Percentiles rank a stretch among this genome's conserved stretches.
These are phyloP conservation scores for Calameuta filiformis DNA, from an alignment of 2,888 invertebrate species.

Conservation along the genomic window DNA sequence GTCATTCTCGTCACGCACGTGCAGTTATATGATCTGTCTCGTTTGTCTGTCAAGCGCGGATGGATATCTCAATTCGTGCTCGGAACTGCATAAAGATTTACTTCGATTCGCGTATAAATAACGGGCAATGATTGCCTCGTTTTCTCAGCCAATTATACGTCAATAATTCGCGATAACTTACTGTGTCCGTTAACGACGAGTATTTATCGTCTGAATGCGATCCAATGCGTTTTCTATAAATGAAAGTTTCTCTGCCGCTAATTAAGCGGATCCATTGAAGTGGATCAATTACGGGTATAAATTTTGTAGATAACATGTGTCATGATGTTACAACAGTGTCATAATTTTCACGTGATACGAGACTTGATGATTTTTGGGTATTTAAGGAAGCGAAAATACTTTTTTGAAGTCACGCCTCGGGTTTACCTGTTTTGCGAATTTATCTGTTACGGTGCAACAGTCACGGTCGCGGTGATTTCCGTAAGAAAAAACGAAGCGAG, in stretches of 20 bases:
- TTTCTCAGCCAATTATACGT: neutral
- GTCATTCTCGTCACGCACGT: slow-evolving; percentile 1
- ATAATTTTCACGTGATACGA: neutral
- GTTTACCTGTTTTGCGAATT: neutral
- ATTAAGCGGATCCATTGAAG: neutral
- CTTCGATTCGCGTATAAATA: neutral
- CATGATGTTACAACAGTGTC: neutral
- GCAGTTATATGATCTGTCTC: neutral
- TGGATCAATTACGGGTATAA: neutral
- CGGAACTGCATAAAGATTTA: neutral
- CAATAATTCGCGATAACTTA: neutral
- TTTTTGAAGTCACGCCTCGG: neutral
- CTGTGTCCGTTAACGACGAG: neutral
- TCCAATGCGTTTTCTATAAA: neutral
- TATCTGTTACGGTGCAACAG: neutral
- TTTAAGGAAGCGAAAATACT: neutral
- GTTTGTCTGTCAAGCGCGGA: neutral
- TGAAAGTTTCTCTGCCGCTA: neutral
- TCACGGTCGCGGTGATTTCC: slow-evolving; percentile 2
- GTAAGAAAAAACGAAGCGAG: neutral
- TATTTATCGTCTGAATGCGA: neutral
- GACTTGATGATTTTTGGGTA: neutral
- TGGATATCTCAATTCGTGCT: slow-evolving; percentile 1
- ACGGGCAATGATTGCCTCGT: neutral
- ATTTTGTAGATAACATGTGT: neutral